Evolutionary conservation across 1,140 invertebrate species (phyloP).

Genomic region (Drosophila bifasciata): DNA sequence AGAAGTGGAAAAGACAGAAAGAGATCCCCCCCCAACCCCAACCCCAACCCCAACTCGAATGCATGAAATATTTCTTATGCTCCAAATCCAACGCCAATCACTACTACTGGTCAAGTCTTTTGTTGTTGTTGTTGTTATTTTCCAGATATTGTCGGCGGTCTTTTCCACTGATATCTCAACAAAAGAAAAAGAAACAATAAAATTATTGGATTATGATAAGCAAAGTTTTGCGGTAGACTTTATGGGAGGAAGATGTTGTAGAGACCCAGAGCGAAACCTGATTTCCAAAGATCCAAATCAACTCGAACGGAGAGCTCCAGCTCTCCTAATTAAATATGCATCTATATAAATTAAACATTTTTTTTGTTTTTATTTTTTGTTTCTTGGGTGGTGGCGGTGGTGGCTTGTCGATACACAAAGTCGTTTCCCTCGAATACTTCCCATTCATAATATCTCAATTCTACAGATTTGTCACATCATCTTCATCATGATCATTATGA

Average conservation of each 20-base stretch:
- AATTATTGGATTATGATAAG: conserved; percentile 50
- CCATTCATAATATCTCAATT: conserved; percentile 53
- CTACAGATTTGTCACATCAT: conserved; percentile 27
- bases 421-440: neutral
- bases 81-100: conserved; percentile 59
- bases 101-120: conserved; percentile 53
- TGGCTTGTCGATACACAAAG: too few relatives aligned
- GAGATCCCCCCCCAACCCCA: neutral
- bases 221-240: conserved; percentile 31
- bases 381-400: too few relatives aligned
- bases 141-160: conserved; percentile 11
- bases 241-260: conserved; percentile 23
- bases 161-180: conserved; percentile 19
- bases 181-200: conserved; percentile 41
- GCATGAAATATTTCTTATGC: conserved; percentile 76
- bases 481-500: too few relatives aligned
- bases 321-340: too few relatives aligned
- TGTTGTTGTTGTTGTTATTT: conserved; percentile 24
- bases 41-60: conserved; percentile 10
- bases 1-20: conserved; percentile 4
- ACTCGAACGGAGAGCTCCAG: neutral
- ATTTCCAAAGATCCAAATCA: conserved; percentile 20
- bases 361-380: too few relatives aligned
- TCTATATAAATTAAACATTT: too few relatives aligned
- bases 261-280: conserved; percentile 26